Evolutionary conservation across 2,797 vertebrate genomes (phyloP).

Genomic region (Brachymystax lenok): DNA sequence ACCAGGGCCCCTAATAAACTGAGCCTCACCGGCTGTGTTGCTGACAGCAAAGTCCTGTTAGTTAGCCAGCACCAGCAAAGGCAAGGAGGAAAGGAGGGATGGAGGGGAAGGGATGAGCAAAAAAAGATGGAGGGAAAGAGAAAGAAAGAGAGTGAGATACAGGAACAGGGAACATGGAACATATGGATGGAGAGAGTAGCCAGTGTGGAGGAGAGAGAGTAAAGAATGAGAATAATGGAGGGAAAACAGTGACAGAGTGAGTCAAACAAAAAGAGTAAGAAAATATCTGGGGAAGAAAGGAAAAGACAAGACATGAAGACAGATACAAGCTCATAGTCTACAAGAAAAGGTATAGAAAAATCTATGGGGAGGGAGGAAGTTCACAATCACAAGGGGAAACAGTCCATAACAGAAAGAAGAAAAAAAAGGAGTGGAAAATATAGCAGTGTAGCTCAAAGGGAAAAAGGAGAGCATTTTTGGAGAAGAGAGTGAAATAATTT

Average conservation of each 20-base stretch:
- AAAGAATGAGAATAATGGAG: slow-evolving; percentile 4
- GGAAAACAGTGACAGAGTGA: neutral
- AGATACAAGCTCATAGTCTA: neutral
- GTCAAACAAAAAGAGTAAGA: no score
- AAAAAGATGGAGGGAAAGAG: slow-evolving; percentile 34
- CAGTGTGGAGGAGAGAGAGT: neutral
- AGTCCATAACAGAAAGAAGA: neutral
- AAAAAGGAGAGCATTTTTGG: neutral
- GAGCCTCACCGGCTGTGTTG: slow-evolving; percentile 36
- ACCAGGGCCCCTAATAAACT: slow-evolving; percentile 54
- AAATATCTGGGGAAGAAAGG: neutral
- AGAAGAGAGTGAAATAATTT: neutral
- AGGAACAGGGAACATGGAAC: slow-evolving; percentile 2
- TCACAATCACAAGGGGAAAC: neutral
- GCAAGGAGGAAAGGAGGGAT: slow-evolving; percentile 5
- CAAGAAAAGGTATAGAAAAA: neutral
- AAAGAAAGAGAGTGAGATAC: slow-evolving; percentile 25
- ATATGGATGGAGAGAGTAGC: neutral
- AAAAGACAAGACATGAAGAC: neutral
- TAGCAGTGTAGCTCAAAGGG: no score
- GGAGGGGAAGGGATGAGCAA: slow-evolving; percentile 15
- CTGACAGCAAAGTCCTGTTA: slow-evolving; percentile 54
- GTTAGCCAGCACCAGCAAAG: slow-evolving; percentile 23
- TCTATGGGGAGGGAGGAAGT: neutral
- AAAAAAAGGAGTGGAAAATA: neutral